Percentiles rank a stretch among this genome's conserved stretches.
Evolutionary conservation across 2,113 vertebrate genomes (phyloP).

Genomic region (Ictidomys tridecemlineatus): DNA sequence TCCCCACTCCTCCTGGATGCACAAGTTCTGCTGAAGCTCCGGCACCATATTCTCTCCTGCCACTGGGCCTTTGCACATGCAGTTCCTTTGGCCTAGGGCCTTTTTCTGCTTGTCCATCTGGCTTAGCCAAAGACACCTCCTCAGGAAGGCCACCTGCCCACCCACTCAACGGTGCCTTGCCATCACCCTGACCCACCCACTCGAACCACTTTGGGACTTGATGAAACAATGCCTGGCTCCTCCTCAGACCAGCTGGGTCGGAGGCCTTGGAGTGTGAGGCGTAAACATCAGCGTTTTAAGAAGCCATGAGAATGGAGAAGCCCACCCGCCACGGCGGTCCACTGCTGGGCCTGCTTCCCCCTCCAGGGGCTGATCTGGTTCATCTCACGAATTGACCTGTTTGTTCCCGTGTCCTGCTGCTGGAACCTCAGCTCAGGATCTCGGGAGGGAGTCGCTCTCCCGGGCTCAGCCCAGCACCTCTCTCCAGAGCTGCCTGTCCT

Average conservation of each 20-base stretch:
- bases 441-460: neutral
- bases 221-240: neutral
- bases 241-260: neutral
- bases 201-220: neutral
- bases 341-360: neutral
- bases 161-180: neutral
- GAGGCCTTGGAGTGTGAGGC: neutral
- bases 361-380: neutral
- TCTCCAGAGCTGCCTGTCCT: neutral
- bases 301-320: neutral
- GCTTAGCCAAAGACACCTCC: neutral
- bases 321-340: no score
- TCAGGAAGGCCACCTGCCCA: neutral
- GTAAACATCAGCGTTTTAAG: neutral
- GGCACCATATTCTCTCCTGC: fast-evolving
- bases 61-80: neutral
- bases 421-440: neutral
- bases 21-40: neutral
- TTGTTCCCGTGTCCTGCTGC: neutral
- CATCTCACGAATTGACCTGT: neutral
- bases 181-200: neutral
- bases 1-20: neutral
- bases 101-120: neutral
- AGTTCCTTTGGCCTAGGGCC: no score
- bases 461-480: neutral